These are phyloP conservation scores for Psittacula cyanocephala DNA, from an alignment of 2,113 vertebrate species.

Conservation along the genomic window DNA sequence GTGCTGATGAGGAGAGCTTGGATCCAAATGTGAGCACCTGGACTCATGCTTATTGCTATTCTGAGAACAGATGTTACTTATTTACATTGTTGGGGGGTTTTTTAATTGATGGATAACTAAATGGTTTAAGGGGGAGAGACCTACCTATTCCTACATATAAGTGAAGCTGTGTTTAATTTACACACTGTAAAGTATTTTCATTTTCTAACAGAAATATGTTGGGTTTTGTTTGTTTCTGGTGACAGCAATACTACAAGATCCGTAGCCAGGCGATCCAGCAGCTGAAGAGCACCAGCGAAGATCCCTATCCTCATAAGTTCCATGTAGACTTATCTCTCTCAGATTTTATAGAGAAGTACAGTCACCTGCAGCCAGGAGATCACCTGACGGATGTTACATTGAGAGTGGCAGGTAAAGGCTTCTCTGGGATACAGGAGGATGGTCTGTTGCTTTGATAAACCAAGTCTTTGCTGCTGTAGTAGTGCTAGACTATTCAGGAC, in stretches of 20 bases:
- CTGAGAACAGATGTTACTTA: not conserved
- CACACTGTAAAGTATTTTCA: not conserved
- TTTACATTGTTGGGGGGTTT: not conserved
- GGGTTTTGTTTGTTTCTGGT: not conserved
- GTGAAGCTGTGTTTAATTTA: not conserved
- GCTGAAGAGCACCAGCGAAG: constrained; percentile 86
- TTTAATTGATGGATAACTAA: not conserved
- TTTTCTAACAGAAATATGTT: not conserved
- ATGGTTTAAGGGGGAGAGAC: not conserved
- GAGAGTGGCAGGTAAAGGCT: constrained; percentile 84
- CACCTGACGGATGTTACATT: constrained; percentile 83
- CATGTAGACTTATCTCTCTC: constrained; percentile 88
- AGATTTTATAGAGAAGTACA: constrained; percentile 91
- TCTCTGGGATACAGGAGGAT: not conserved
- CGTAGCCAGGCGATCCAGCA: constrained; percentile 89
- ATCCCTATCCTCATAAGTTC: constrained; percentile 97
- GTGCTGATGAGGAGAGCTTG: constrained; percentile 87
- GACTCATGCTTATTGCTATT: not conserved
- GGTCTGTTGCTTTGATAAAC: not conserved
- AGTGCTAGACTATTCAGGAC: not conserved
- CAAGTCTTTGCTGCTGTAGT: not conserved
- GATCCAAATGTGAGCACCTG: constrained; percentile 89
- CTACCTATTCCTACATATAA: not conserved
- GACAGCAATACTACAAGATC: constrained; percentile 98
- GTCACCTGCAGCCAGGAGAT: constrained; percentile 87